These are phyloP conservation scores for Cassiopea andromeda DNA, from an alignment of 30 jellyfish, hydroid and myxozoan species.

Conservation along the genomic window DNA sequence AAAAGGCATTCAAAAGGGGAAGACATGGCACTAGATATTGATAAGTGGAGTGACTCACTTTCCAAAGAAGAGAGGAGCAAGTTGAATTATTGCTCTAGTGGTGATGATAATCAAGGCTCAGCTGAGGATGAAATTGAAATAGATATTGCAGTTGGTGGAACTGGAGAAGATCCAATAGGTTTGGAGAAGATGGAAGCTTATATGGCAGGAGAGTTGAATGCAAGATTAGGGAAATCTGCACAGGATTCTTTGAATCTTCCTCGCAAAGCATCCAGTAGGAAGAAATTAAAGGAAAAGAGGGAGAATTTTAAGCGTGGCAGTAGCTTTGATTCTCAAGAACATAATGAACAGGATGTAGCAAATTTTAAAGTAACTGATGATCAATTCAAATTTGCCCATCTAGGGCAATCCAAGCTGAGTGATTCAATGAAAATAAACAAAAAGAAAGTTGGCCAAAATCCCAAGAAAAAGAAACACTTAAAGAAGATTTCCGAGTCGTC, in stretches of 20 bases:
- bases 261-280: constrained; percentile 56
- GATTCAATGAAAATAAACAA: constrained; percentile 64
- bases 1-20: constrained; percentile 67
- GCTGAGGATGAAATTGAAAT: background rate
- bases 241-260: constrained; percentile 67
- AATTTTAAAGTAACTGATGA: background rate
- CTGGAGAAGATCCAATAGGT: constrained; percentile 53
- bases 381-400: constrained; percentile 35
- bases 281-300: constrained; percentile 51
- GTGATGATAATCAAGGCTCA: background rate
- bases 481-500: constrained; percentile 44
- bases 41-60: constrained; percentile 42
- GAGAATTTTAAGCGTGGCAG: constrained; percentile 25
- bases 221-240: constrained; percentile 57
- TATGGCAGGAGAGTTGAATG: constrained; percentile 47
- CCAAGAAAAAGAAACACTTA: constrained; percentile 39
- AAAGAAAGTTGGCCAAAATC: constrained; percentile 6
- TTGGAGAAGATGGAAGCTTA: constrained; percentile 16
- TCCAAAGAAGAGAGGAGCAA: background rate
- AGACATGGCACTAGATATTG: constrained; percentile 31
- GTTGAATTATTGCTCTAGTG: background rate
- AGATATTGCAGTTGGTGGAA: background rate
- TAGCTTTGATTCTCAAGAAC: constrained; percentile 59
- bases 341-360: constrained; percentile 17
- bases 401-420: constrained; percentile 51